These are phyloP conservation scores for Delia radicum DNA, from an alignment of 1,140 invertebrate species.

Conservation along the genomic window DNA sequence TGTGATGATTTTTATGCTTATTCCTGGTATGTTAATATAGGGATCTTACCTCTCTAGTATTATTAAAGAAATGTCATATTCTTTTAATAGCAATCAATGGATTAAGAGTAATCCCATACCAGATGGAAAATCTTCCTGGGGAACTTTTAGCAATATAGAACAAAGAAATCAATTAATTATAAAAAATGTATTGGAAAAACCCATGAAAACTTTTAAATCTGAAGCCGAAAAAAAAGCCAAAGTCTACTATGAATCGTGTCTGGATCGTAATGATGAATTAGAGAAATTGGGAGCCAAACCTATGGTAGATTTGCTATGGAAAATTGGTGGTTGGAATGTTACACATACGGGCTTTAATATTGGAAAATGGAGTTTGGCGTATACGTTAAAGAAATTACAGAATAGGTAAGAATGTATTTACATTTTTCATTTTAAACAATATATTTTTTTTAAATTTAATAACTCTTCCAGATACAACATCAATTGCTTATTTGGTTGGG, in stretches of 20 bases:
- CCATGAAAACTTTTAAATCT: slow-evolving; percentile 64
- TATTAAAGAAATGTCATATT: neutral
- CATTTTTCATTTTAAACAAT: too few species aligned
- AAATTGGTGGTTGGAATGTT: slow-evolving; percentile 78
- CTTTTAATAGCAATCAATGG: slow-evolving; percentile 72
- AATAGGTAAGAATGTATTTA: slow-evolving; percentile 61
- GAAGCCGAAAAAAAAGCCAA: slow-evolving; percentile 87
- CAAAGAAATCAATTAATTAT: slow-evolving; percentile 91
- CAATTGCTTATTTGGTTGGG: slow-evolving; percentile 87
- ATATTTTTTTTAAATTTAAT: neutral
- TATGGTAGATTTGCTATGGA: slow-evolving; percentile 71
- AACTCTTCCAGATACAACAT: slow-evolving; percentile 84
- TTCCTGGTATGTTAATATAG: slow-evolving; percentile 66
- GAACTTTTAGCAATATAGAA: slow-evolving; percentile 91
- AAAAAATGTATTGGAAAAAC: slow-evolving; percentile 79
- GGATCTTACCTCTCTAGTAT: neutral
- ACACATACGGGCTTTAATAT: slow-evolving; percentile 61
- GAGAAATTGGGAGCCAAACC: slow-evolving; percentile 80
- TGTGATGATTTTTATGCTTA: slow-evolving; percentile 96
- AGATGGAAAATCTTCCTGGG: slow-evolving; percentile 89
- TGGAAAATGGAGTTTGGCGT: slow-evolving; percentile 74
- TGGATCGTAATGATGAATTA: slow-evolving; percentile 90
- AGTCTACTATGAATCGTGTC: slow-evolving; percentile 88
- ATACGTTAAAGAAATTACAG: slow-evolving; percentile 75
- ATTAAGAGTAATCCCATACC: slow-evolving; percentile 89